Evolutionary conservation across 2,888 invertebrate species (phyloP), one percentile per base, ranked within the genome.

Genomic region (Pachymerium ferrugineum): DNA sequence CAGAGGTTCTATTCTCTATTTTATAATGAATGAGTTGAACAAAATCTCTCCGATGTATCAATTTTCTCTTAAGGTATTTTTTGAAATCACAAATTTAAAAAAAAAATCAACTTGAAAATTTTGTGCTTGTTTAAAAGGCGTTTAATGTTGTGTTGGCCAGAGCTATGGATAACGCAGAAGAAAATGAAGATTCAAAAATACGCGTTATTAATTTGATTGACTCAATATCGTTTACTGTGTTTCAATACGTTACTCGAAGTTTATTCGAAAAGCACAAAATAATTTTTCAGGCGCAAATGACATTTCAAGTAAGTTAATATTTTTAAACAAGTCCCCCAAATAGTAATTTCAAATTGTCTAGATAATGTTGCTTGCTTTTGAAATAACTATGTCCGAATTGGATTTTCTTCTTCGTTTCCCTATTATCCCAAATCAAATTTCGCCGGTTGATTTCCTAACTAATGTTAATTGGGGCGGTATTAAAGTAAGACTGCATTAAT

Each of bases 91-190:
- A 10, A 14, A 35, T 35, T n/a, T n/a, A n/a, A n/a, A n/a, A n/a
- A n/a, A n/a, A n/a, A n/a, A n/a, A n/a, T n/a, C n/a, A n/a, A n/a
- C n/a, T n/a, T n/a, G n/a, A n/a, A n/a, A n/a, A n/a, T n/a, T n/a
- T n/a, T n/a, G n/a, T n/a, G n/a, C n/a, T 35, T 35, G 38, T 12
- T 35, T 35, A 35, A 12, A 35, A 10, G 88, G 94, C 97, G 1
- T 97, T 97, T 83, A 94, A 93, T 83, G 94, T 95, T n/a, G 97
- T 97, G 31, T 97, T 97, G 82, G 94, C 95, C 86, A 96, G 95
- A 81, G 97, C 97, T 19, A 96, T 97, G 80, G 90, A 91, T 67
- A 89, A 88, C 80, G 94, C 97, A 0, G 91, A 92, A 77, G 89
- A 91, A 0, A 89, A 92, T 0, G 89, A 90, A 19, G 90, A 90